phyloP scores from a whole-genome alignment of 64 coral and sea anemone genomes.

The Pachyseris speciosa region DNA sequence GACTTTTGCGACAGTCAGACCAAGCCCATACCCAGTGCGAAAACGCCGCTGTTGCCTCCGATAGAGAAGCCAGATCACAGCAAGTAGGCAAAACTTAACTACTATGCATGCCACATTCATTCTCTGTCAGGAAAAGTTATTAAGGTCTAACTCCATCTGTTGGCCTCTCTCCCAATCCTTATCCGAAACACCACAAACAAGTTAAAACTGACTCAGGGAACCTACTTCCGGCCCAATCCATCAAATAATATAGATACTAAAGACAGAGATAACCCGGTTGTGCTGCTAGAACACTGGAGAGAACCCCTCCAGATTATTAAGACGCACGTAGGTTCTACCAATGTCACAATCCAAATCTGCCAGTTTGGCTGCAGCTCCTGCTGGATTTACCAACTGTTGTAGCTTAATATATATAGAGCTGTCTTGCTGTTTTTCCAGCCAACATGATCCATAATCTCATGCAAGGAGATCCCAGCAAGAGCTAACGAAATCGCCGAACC shows the following conservation, averaged over 20 bases:
- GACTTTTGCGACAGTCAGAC: conserved; percentile 13
- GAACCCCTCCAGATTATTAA: conserved; percentile 1
- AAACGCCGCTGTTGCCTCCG: neutral
- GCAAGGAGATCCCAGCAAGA: neutral
- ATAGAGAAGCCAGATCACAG: neutral
- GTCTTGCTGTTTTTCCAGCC: conserved; percentile 33
- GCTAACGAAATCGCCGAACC: conserved; percentile 21
- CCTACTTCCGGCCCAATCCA: neutral
- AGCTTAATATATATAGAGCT: conserved; percentile 46
- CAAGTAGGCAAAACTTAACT: neutral
- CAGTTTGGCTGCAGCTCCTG: conserved; percentile 5
- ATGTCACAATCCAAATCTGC: neutral
- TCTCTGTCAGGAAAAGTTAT: conserved; percentile 9
- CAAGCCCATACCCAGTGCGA: neutral
- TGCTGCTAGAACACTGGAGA: neutral
- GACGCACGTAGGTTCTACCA: neutral
- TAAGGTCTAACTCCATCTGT: neutral
- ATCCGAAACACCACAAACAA: neutral
- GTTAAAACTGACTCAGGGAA: neutral
- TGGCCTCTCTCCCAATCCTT: conserved; percentile 19
- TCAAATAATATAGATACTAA: conserved; percentile 16
- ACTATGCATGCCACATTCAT: conserved; percentile 26
- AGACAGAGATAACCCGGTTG: neutral
- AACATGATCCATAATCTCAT: conserved; percentile 36
- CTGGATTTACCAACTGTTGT: conserved; percentile 33